A percentile compares a stretch with the other conserved stretches of the same genome.
Evolutionary conservation across 1,140 invertebrate species (phyloP).

Genomic region (Apolygus lucorum): DNA sequence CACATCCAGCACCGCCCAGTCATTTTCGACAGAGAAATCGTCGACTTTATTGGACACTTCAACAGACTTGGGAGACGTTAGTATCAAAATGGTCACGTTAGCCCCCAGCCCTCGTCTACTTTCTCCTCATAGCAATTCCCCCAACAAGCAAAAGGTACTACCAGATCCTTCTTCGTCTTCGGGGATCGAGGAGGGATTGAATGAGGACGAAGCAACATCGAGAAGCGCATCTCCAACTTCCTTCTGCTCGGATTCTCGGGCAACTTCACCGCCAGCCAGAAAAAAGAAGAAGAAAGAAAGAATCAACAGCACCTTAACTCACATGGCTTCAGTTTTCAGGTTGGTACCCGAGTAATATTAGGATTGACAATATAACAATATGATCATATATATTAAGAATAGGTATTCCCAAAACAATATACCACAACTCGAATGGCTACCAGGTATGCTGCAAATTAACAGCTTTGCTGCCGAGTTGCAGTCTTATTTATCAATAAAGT

Average conservation of each 20-base stretch:
- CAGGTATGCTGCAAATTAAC: no score
- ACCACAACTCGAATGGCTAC: no score
- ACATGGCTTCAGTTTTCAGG: conserved; percentile 34
- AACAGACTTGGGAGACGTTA: conserved; percentile 25
- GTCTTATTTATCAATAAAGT: no score
- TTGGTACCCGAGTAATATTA: not conserved
- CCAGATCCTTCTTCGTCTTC: conserved; percentile 45
- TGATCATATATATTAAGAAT: no score
- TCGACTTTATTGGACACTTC: conserved; percentile 29
- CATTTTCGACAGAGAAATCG: conserved; percentile 41
- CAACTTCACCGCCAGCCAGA: conserved; percentile 39
- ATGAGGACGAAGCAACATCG: conserved; percentile 32
- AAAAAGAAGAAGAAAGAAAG: conserved; percentile 31
- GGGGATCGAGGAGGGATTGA: conserved; percentile 40
- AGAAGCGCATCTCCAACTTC: conserved; percentile 34
- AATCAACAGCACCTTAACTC: conserved; percentile 32
- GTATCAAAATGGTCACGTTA: conserved; percentile 30
- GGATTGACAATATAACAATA: no score
- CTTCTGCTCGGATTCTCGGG: conserved; percentile 36
- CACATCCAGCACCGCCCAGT: conserved; percentile 47
- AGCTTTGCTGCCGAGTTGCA: no score
- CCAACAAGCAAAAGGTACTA: conserved; percentile 30
- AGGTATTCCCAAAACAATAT: no score
- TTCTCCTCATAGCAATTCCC: conserved; percentile 33
- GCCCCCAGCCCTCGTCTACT: conserved; percentile 34